Evolutionary conservation across 2,113 vertebrate genomes (phyloP).

Genomic region (Asarcornis scutulata): DNA sequence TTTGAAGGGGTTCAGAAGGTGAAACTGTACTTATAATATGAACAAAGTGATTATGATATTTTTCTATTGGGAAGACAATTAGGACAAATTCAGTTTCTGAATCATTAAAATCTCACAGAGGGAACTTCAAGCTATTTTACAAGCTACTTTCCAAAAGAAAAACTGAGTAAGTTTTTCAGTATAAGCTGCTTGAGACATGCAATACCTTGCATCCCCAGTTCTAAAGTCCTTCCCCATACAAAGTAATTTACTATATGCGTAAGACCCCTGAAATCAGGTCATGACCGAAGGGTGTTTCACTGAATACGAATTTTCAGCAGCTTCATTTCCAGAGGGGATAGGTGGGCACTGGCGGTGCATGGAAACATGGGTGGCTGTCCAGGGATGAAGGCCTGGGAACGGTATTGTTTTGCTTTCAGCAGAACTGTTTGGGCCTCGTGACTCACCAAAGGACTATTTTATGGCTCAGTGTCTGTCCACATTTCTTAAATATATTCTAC

Average conservation of each 20-base stretch:
- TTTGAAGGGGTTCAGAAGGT: background rate
- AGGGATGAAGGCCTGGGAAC: background rate
- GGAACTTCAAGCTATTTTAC: background rate
- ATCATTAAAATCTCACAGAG: background rate
- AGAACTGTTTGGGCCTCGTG: background rate
- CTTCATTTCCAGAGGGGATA: background rate
- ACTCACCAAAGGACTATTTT: constrained; percentile 15
- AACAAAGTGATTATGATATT: background rate
- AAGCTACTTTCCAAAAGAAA: background rate
- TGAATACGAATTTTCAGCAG: background rate
- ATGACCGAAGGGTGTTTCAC: background rate
- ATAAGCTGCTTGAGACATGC: fast-evolving
- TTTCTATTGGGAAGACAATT: background rate
- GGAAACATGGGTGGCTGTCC: background rate
- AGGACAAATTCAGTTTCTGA: background rate
- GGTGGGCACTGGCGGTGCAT: fast-evolving
- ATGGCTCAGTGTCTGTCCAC: background rate
- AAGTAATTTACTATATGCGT: background rate
- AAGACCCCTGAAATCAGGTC: background rate
- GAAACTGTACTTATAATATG: background rate
- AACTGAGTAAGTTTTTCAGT: background rate
- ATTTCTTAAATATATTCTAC: constrained; percentile 28
- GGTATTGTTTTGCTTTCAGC: background rate
- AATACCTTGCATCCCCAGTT: background rate
- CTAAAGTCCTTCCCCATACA: background rate